Conservation (phyloP, 2,888 invertebrate species). For the Parnassius orleans region DNA sequence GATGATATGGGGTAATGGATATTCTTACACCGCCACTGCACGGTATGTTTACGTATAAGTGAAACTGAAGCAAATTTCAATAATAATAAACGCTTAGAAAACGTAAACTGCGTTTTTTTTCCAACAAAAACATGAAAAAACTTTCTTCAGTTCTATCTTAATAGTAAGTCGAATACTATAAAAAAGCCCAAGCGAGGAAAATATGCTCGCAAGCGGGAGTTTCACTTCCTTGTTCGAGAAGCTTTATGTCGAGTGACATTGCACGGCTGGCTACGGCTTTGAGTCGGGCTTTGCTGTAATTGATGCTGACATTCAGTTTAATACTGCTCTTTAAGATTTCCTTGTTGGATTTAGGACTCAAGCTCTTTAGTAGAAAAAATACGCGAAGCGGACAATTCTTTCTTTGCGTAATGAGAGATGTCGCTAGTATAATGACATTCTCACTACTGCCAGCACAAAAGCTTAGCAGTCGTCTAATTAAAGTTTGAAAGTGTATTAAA, state of each 20-base stretch:
- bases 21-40: too few species aligned
- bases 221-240: slow-evolving; percentile 20
- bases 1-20: too few species aligned
- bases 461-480: neutral
- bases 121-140: slow-evolving; percentile 1
- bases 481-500: neutral
- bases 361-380: neutral
- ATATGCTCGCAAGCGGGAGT: neutral
- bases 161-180: slow-evolving; percentile 11
- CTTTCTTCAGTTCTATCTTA: slow-evolving; percentile 1
- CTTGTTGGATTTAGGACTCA: slow-evolving; percentile 11
- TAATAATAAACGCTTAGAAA: too few species aligned
- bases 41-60: too few species aligned
- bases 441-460: slow-evolving; percentile 1
- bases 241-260: slow-evolving; percentile 20
- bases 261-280: slow-evolving; percentile 16
- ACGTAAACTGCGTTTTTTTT: too few species aligned
- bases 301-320: slow-evolving; percentile 16
- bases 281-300: slow-evolving; percentile 23
- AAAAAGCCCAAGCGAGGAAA: slow-evolving; percentile 13
- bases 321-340: slow-evolving; percentile 12
- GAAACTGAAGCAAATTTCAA: too few species aligned
- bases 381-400: slow-evolving; percentile 1
- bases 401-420: slow-evolving; percentile 9
- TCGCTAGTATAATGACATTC: slow-evolving; percentile 5